Conservation (phyloP, 2,888 invertebrate genomes). For the Chymomyza fuscimana region DNA sequence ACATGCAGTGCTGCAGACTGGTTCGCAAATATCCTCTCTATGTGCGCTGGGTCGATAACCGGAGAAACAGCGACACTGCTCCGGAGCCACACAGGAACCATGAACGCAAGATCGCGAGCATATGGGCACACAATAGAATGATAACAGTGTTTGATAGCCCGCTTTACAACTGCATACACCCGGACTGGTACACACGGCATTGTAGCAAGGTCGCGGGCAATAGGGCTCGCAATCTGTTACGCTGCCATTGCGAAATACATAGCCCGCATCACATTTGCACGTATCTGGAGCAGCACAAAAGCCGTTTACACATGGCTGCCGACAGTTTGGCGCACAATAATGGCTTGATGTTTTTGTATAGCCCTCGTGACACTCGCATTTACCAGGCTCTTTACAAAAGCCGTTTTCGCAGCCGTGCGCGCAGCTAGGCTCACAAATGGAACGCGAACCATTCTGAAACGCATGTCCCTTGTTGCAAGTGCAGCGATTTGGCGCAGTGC, state of each 20-base stretch:
- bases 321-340: slow-evolving; percentile 70
- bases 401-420: slow-evolving; percentile 78
- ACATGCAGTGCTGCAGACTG: slow-evolving; percentile 73
- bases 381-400: slow-evolving; percentile 74
- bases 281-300: slow-evolving; percentile 77
- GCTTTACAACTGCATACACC: slow-evolving; percentile 76
- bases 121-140: slow-evolving; percentile 71
- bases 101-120: slow-evolving; percentile 70
- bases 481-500: slow-evolving; percentile 78
- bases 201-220: slow-evolving; percentile 70
- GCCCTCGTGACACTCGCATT: slow-evolving; percentile 75
- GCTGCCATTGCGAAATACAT: slow-evolving; percentile 65
- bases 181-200: slow-evolving; percentile 79
- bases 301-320: slow-evolving; percentile 72
- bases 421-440: slow-evolving; percentile 76
- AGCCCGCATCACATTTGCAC: slow-evolving; percentile 76
- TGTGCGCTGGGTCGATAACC: slow-evolving; percentile 72
- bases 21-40: slow-evolving; percentile 64
- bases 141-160: slow-evolving; percentile 70
- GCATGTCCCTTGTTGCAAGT: slow-evolving; percentile 73
- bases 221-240: slow-evolving; percentile 71
- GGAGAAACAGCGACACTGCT: slow-evolving; percentile 80
- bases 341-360: slow-evolving; percentile 65
- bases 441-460: slow-evolving; percentile 65
- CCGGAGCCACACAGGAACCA: slow-evolving; percentile 77